Conservation (phyloP, 2,888 invertebrate species). For the Thymelicus lineola region DNA sequence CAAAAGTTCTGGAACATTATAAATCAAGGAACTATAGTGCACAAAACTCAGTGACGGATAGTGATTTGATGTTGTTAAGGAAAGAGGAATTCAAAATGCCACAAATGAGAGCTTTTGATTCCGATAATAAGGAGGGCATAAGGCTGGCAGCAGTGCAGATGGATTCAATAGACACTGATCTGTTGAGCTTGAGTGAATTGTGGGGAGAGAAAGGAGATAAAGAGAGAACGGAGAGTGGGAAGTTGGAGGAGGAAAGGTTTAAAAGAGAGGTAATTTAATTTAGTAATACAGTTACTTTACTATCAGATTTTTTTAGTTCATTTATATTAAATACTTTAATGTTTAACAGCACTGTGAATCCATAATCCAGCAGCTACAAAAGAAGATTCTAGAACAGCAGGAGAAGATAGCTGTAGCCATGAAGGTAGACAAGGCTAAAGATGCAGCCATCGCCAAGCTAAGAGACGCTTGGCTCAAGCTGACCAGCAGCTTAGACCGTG, state of each 20-base stretch:
- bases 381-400: conserved; percentile 90
- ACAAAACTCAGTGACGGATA: conserved; percentile 58
- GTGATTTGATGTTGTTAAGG: conserved; percentile 53
- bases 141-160: conserved; percentile 56
- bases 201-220: conserved; percentile 84
- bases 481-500: conserved; percentile 69
- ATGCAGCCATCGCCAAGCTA: conserved; percentile 87
- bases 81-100: conserved; percentile 75
- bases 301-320: background rate
- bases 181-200: conserved; percentile 86
- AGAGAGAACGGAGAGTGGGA: conserved; percentile 67
- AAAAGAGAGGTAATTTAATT: conserved; percentile 87
- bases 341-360: conserved; percentile 89
- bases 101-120: conserved; percentile 69
- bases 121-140: conserved; percentile 58
- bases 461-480: conserved; percentile 87
- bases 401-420: conserved; percentile 92
- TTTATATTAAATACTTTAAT: background rate
- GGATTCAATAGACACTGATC: conserved; percentile 74
- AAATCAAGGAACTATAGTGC: conserved; percentile 64
- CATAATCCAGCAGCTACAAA: conserved; percentile 90
- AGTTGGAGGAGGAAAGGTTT: conserved; percentile 91
- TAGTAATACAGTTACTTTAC: background rate
- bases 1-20: conserved; percentile 76
- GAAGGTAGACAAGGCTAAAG: conserved; percentile 91